These are phyloP conservation scores for Manis javanica DNA, from an alignment of 2,797 vertebrate genomes.

Conservation along the genomic window DNA sequence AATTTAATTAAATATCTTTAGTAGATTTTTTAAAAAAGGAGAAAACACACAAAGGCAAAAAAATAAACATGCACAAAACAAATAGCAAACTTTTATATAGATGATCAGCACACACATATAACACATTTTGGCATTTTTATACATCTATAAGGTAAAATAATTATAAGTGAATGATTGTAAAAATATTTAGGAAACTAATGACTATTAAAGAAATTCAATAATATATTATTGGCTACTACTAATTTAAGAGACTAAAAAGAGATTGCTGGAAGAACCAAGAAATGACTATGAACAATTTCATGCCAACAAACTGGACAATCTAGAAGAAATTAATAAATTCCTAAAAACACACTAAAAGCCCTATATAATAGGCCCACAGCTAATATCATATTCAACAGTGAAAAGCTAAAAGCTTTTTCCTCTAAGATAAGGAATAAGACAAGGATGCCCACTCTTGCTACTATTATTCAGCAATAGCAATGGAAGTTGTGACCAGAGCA, in stretches of 20 bases:
- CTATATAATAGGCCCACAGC: neutral
- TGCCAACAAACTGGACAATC: neutral
- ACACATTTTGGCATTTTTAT: neutral
- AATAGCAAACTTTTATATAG: neutral
- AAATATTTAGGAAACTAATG: neutral
- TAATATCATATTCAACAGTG: neutral
- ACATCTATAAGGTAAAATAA: neutral
- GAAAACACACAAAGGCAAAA: conserved; percentile 35
- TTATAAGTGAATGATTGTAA: neutral
- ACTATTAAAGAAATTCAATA: neutral
- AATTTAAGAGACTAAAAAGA: neutral
- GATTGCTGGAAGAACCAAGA: neutral
- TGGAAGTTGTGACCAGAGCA: neutral
- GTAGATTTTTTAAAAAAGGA: conserved; percentile 9
- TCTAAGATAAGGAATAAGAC: neutral
- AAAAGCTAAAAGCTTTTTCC: neutral
- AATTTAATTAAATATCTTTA: conserved; percentile 55
- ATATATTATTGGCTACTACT: neutral
- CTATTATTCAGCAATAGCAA: neutral
- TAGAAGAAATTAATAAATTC: neutral
- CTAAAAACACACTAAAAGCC: neutral
- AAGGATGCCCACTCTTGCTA: neutral
- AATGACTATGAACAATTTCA: neutral
- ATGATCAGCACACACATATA: neutral
- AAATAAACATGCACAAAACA: neutral